Base-by-base conservation (phyloP, 2,113 vertebrate species). In the Leptocoma aspasia region DNA sequence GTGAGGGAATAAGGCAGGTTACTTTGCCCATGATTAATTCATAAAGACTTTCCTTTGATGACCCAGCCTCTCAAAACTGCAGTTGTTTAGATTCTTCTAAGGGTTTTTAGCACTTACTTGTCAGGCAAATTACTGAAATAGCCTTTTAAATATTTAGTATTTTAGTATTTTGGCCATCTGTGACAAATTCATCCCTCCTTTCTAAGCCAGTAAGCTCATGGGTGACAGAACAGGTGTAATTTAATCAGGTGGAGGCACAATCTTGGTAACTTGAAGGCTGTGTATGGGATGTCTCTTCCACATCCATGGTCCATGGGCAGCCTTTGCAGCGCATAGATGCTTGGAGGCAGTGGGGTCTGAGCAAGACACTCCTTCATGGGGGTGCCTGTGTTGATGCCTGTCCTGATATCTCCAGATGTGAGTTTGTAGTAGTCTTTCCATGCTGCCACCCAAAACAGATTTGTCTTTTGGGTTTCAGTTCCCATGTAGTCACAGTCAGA, bases 271-370 rank as follows among this genome's bases (percentile, higher is more conserved):
- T 11, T 52, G 44, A 70, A 75, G 44, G 19, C 39, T 92, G 16
- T 1, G 0, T 27, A 1, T 19, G 10, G 31, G 7, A 2, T 47
- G 15, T 44, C 39, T 91, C 66, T 66, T 70, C 52, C 30, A 44
- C 0, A 1, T 4, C 30, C 61, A 26, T 20, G 8, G 0, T 35
- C 22, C 47, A 28, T 1, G 0, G 26, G 5, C 53, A 79, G 39
- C 13, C 23, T 71, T 57, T 5, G 1, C 44, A 78, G 35, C 47
- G 28, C 13, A 18, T 1, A 1, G 14, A 33, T 28, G 10, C 27
- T 61, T 5, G 0, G 44, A 65, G 22, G 4, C 10, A 13, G 60
- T 37, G 21, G 3, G 5, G 1, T 54, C 61, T 72, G 49, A 33
- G 26, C 28, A 66, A 64, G 28, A 33, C 37, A 4, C 23, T n/a